Conservation (phyloP, 2,888 invertebrate genomes). For the Cephus spinipes region DNA sequence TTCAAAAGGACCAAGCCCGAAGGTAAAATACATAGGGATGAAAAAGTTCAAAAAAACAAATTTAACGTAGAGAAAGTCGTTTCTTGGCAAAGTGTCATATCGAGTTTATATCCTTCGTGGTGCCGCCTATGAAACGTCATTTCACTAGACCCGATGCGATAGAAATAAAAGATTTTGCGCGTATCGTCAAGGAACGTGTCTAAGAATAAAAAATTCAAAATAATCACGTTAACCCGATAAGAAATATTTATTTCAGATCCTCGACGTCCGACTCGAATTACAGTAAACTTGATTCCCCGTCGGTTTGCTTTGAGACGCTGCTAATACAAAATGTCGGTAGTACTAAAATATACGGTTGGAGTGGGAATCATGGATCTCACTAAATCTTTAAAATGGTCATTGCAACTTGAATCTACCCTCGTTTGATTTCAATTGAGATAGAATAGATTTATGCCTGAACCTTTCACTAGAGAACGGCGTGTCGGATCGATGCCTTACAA, state of each 20-base stretch:
- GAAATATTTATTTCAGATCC: not conserved
- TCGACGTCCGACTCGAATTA: no score
- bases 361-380: not conserved
- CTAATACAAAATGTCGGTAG: not conserved
- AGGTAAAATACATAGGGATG: not conserved
- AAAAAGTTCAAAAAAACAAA: not conserved
- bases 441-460: not conserved
- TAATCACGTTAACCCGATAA: not conserved
- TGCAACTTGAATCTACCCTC: not conserved
- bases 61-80: not conserved
- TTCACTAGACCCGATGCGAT: not conserved
- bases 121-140: not conserved
- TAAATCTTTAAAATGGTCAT: not conserved
- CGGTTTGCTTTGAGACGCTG: not conserved
- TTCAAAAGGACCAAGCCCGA: not conserved
- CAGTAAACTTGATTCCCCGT: not conserved
- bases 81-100: not conserved
- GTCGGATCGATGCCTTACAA: constrained; percentile 14
- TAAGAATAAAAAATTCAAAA: not conserved
- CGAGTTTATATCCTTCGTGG: not conserved
- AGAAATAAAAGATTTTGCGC: not conserved
- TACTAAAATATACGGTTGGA: not conserved
- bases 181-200: not conserved
- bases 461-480: not conserved
- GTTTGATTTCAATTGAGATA: constrained; percentile 6